Conservation (phyloP, 2,888 invertebrate species). For the Dryobota labecula region DNA sequence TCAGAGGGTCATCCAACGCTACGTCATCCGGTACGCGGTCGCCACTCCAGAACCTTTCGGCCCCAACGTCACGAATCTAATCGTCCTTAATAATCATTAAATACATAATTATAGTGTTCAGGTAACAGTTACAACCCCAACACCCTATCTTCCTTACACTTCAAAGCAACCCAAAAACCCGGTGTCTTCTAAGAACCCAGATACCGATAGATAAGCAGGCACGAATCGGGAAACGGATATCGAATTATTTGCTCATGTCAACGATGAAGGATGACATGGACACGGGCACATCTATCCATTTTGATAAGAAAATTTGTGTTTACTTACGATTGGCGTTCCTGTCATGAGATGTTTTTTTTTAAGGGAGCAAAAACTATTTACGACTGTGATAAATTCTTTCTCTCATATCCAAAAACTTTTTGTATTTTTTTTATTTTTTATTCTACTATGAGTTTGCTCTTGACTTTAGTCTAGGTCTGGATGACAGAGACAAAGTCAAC, state of each 20-base stretch:
- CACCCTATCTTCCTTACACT: slow-evolving; percentile 23
- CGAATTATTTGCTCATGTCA: slow-evolving; percentile 75
- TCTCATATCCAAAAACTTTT: background rate
- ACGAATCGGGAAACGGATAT: slow-evolving; percentile 57
- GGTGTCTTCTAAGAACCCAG: slow-evolving; percentile 24
- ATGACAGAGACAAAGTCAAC: too few species aligned
- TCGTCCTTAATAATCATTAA: background rate
- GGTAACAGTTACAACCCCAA: background rate
- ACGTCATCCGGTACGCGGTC: too few species aligned
- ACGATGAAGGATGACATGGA: slow-evolving; percentile 72
- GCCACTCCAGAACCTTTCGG: too few species aligned
- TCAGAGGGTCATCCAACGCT: too few species aligned
- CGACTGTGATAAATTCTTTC: slow-evolving; percentile 14
- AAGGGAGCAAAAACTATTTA: slow-evolving; percentile 38
- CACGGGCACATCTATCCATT: slow-evolving; percentile 57
- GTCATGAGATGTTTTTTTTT: slow-evolving; percentile 29
- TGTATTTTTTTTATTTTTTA: too few species aligned
- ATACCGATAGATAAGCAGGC: slow-evolving; percentile 49
- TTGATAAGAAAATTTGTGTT: slow-evolving; percentile 59
- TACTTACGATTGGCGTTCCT: slow-evolving; percentile 37
- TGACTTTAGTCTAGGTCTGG: too few species aligned
- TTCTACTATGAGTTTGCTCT: too few species aligned
- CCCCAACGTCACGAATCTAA: background rate
- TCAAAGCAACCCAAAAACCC: slow-evolving; percentile 24
- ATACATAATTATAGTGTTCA: background rate